phyloP scores from a whole-genome alignment of 2,797 vertebrate species.

The Halcyon leucocephala region DNA sequence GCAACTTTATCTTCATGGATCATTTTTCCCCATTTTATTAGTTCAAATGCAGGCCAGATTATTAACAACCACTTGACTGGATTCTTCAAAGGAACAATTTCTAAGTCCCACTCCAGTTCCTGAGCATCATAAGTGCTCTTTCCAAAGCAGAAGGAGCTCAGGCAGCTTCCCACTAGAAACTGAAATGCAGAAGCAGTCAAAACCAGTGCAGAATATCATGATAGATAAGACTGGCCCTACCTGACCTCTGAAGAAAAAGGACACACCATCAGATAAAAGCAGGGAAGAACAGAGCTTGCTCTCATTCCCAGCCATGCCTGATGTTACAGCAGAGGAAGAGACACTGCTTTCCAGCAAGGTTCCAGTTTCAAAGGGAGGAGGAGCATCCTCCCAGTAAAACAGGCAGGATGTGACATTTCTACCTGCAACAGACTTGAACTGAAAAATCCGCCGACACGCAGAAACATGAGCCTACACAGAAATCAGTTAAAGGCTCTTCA shows the following conservation, averaged over 20 bases:
- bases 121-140: neutral
- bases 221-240: no score
- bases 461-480: neutral
- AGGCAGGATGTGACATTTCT: neutral
- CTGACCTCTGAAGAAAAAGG: neutral
- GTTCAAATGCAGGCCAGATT: neutral
- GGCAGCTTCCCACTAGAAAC: no score
- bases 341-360: neutral
- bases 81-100: neutral
- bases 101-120: neutral
- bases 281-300: neutral
- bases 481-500: neutral
- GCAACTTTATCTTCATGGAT: neutral
- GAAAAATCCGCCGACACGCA: rapidly evolving
- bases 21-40: neutral
- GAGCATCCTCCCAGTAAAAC: neutral
- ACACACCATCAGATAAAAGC: neutral
- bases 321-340: neutral
- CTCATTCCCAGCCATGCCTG: neutral
- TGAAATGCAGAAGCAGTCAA: no score
- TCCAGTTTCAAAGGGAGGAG: neutral
- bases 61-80: neutral
- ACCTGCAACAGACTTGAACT: neutral
- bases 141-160: neutral
- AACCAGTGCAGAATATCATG: no score